A percentile compares a stretch with the other conserved stretches of the same genome.
Evolutionary conservation across 37 sponge, comb jelly and placozoan species (phyloP).

Genomic region (Oscarella lobularis): DNA sequence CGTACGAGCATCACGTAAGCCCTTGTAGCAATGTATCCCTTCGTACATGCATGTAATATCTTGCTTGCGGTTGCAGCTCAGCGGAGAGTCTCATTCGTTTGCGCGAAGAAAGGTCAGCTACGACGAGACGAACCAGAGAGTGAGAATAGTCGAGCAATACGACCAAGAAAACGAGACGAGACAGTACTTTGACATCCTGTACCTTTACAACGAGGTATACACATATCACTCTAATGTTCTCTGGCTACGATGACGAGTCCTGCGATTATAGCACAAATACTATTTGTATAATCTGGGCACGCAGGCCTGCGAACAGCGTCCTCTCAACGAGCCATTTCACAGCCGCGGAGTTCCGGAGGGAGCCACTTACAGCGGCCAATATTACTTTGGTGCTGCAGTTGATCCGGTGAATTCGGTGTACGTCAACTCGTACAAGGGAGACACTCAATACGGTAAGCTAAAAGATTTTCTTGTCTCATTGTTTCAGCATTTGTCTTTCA

Average conservation of each 20-base stretch:
- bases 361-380: constrained; percentile 14
- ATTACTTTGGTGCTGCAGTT: constrained; percentile 28
- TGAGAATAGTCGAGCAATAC: constrained; percentile 4
- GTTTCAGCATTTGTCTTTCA: no score
- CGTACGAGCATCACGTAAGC: neutral
- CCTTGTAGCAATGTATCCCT: neutral
- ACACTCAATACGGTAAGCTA: neutral
- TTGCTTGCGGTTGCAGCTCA: neutral
- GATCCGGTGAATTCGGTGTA: constrained; percentile 9
- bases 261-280: no score
- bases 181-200: constrained; percentile 16
- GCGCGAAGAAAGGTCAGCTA: constrained; percentile 4
- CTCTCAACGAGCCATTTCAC: constrained; percentile 22
- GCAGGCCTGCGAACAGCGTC: constrained; percentile 1
- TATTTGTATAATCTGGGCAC: constrained; percentile 8
- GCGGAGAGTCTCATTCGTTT: neutral
- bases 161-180: neutral
- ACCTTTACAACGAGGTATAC: constrained; percentile 6
- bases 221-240: no score
- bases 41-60: neutral
- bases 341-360: constrained; percentile 19
- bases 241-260: no score
- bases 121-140: constrained; percentile 14
- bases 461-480: no score
- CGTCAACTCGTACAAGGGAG: constrained; percentile 6